Evolutionary conservation across 2,888 invertebrate genomes (phyloP).

Genomic region (Mamestra brassicae): DNA sequence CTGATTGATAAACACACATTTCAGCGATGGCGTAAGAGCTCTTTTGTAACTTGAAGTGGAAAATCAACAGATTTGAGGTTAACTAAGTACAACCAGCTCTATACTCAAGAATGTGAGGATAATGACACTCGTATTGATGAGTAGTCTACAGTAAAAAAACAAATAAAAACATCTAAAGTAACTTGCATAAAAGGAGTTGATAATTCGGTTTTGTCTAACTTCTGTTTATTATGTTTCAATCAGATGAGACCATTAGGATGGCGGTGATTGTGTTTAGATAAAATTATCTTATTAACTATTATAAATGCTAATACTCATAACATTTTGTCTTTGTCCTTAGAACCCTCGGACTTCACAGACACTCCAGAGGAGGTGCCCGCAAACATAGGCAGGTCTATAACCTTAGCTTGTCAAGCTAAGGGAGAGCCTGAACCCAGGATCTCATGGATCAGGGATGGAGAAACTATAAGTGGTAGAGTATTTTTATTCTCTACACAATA

Average conservation of each 20-base stretch:
- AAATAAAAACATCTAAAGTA: neutral
- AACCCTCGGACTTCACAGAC: slow-evolving; percentile 79
- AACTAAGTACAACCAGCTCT: slow-evolving; percentile 3
- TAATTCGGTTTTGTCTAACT: neutral
- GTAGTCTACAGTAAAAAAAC: neutral
- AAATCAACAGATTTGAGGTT: slow-evolving; percentile 19
- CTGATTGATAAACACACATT: slow-evolving; percentile 4
- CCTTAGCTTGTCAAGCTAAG: slow-evolving; percentile 80
- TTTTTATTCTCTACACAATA: neutral
- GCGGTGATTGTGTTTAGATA: too few relatives aligned
- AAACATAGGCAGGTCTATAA: slow-evolving; percentile 80
- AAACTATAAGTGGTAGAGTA: slow-evolving; percentile 74
- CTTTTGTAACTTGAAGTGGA: slow-evolving; percentile 9
- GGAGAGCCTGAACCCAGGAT: slow-evolving; percentile 84
- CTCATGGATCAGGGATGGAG: slow-evolving; percentile 77
- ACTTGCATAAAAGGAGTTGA: neutral
- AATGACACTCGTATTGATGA: neutral
- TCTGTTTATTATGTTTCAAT: too few relatives aligned
- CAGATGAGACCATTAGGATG: too few relatives aligned
- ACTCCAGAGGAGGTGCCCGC: slow-evolving; percentile 75
- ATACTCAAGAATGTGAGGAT: neutral
- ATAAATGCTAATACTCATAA: neutral
- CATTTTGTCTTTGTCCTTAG: slow-evolving; percentile 65
- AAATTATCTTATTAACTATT: too few relatives aligned
- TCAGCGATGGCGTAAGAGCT: slow-evolving; percentile 13